Evolutionary conservation across 2,888 invertebrate genomes (phyloP), one percentile per base, ranked within the genome.

Genomic region (Plebejus melissa): DNA sequence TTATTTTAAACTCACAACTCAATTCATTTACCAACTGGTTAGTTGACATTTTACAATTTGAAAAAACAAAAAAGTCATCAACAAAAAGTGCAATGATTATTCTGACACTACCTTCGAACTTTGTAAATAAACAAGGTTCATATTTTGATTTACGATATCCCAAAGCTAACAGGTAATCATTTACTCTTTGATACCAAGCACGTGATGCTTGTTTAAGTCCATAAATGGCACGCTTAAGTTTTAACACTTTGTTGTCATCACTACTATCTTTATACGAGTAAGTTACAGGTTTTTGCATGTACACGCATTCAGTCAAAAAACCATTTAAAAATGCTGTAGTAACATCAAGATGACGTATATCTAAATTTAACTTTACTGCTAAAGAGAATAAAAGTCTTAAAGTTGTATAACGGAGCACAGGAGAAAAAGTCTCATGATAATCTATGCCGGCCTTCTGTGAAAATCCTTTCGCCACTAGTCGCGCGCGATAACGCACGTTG

Each of bases 21-120:
- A 77, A 58, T 2, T 74, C 28, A 7, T 41, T n/a, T n/a, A 75
- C 69, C 9, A 75, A 57, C 28, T 77, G 2, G 22, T 41, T 41
- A 46, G 70, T 75, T 36, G 60, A 50, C 13, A 2, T 32, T 38
- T n/a, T 65, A 65, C 65, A 65, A 7, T 65, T 65, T 3, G 65
- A 41, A 41, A 41, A 41, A 9, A 41, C 41, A 41, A 41, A 41
- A 41, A 41, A 41, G 6, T 41, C 7, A 65, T 65, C 65, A 11
- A 65, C 65, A 65, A 32, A 65, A 9, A 65, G 32, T 32, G 65
- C 65, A 32, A 65, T 65, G 4, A 65, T 13, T 32, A 32, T 32
- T 36, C 36, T 65, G 11, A 65, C 65, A 32, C 36, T 65, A 65
- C 13, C 65, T 32, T 65, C 11, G 36, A 65, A 65, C 13, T 65